Base-by-base conservation (phyloP, 2,888 invertebrate genomes). In the Galerucella pusilla region DNA sequence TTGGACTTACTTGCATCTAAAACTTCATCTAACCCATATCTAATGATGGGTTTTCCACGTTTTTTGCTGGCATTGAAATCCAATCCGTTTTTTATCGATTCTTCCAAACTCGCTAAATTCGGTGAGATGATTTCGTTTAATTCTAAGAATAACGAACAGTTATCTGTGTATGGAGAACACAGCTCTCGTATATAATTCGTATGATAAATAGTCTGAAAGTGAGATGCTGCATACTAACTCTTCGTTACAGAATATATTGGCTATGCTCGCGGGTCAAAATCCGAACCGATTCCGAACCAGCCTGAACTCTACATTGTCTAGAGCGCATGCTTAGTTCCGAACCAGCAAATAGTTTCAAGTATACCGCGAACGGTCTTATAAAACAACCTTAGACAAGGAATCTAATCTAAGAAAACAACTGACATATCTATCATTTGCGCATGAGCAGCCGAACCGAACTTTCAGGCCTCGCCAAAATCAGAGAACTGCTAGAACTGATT, bases 21-120 rank as follows among this genome's bases (percentile, higher is more conserved):
- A 77, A 92, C 91, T 2, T 91, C 88, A 85, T 96, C 94, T 2
- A 97, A 91, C 68, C 94, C 94, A 35, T 90, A 87, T 81, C 93
- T 94, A 0, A 96, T 93, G 0, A 92, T 91, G 81, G 96, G 93
- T 82, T 93, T 91, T 52, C 91, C 91, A 80, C 90, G 63, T 74
- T 76, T 80, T n/a, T 74, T 72, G 28, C 88, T 88, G 52, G 90
- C 89, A 74, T 91, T 92, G 84, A 93, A 93, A 85, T 94, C 94
- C 75, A 94, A 89, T n/a, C 94, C 91, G 81, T 92, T 90, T 79
- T 92, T 91, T 85, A 96, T 93, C 71, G 93, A 92, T 71, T 92
- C 88, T 71, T 93, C 92, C 83, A 94, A 90, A 84, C 90, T 86
- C 28, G 86, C 82, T 67, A 91, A 84, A 79, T 90, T 89, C n/a